A percentile compares a stretch with the other conserved stretches of the same genome.
These are phyloP conservation scores for Canis aureus DNA, from an alignment of 2,113 vertebrate genomes.

Conservation along the genomic window DNA sequence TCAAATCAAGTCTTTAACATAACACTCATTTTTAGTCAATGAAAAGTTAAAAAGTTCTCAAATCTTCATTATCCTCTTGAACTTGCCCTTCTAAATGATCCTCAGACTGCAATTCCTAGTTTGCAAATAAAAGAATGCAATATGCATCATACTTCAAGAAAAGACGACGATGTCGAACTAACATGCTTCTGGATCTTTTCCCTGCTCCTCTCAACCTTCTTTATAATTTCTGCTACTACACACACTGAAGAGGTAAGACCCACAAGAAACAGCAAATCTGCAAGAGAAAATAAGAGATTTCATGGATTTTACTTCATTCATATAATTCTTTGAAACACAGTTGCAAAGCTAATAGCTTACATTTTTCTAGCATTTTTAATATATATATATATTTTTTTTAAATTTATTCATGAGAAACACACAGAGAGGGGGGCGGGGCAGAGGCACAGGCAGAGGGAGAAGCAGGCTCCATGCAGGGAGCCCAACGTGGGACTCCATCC, in stretches of 20 bases:
- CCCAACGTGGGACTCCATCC: too few relatives aligned
- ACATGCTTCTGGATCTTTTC: slow-evolving; percentile 87
- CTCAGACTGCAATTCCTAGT: slow-evolving; percentile 86
- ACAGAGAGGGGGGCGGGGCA: too few relatives aligned
- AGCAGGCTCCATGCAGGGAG: not conserved
- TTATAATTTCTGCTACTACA: slow-evolving; percentile 95
- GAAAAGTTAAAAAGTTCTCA: slow-evolving; percentile 83
- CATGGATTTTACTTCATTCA: too few relatives aligned
- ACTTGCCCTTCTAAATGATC: slow-evolving; percentile 82
- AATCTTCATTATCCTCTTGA: slow-evolving; percentile 84
- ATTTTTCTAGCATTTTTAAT: not conserved
- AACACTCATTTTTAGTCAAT: slow-evolving; percentile 83
- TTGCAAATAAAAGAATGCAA: slow-evolving; percentile 89
- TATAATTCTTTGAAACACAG: not conserved
- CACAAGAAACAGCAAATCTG: slow-evolving; percentile 96
- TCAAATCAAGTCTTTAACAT: slow-evolving; percentile 86
- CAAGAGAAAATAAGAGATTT: slow-evolving; percentile 59
- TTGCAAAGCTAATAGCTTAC: not conserved
- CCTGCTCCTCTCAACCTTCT: slow-evolving; percentile 94
- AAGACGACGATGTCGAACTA: slow-evolving; percentile 87
- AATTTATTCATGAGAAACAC: too few relatives aligned
- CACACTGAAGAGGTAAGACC: slow-evolving; percentile 97
- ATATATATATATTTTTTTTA: too few relatives aligned
- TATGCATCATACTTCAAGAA: slow-evolving; percentile 97
- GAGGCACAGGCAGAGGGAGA: too few relatives aligned